These are phyloP conservation scores for Hylaeus volcanicus DNA, from an alignment of 1,140 invertebrate genomes.

Conservation along the genomic window DNA sequence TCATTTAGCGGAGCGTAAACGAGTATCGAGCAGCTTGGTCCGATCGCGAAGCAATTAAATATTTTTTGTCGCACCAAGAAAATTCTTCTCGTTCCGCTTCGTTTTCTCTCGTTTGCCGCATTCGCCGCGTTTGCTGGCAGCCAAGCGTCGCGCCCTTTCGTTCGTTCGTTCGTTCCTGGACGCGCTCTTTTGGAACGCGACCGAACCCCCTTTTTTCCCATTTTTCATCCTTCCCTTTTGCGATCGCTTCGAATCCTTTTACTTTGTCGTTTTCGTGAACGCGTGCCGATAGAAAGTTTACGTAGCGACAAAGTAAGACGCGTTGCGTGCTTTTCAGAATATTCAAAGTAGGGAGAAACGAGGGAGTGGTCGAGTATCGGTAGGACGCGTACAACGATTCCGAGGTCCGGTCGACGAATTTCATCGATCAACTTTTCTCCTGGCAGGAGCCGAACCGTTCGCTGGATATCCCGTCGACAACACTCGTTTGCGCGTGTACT, in stretches of 20 bases:
- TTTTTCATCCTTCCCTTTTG: too few relatives aligned
- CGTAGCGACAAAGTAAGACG: too few relatives aligned
- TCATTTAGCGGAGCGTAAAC: slow-evolving; percentile 29
- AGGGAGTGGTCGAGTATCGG: not conserved
- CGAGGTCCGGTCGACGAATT: slow-evolving; percentile 4
- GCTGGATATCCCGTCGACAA: slow-evolving; percentile 67
- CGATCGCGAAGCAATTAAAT: slow-evolving; percentile 29
- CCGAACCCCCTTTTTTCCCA: not conserved
- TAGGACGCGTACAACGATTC: not conserved
- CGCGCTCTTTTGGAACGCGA: slow-evolving; percentile 20
- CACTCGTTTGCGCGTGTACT: slow-evolving; percentile 72
- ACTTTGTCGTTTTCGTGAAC: slow-evolving; percentile 2
- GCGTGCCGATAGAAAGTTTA: not conserved
- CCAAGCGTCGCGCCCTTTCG: slow-evolving; percentile 8
- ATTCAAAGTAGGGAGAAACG: slow-evolving; percentile 12
- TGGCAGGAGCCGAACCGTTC: not conserved
- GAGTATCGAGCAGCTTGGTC: slow-evolving; percentile 13
- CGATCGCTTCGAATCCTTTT: too few relatives aligned
- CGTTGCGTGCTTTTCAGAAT: not conserved
- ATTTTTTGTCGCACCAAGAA: slow-evolving; percentile 26
- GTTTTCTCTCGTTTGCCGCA: not conserved
- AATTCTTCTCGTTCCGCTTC: not conserved
- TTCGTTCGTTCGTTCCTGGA: slow-evolving; percentile 43
- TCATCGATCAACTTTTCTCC: slow-evolving; percentile 67
- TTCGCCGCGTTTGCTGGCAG: not conserved